Evolutionary conservation across 2,888 invertebrate species (phyloP).

Genomic region (Blera fallax): DNA sequence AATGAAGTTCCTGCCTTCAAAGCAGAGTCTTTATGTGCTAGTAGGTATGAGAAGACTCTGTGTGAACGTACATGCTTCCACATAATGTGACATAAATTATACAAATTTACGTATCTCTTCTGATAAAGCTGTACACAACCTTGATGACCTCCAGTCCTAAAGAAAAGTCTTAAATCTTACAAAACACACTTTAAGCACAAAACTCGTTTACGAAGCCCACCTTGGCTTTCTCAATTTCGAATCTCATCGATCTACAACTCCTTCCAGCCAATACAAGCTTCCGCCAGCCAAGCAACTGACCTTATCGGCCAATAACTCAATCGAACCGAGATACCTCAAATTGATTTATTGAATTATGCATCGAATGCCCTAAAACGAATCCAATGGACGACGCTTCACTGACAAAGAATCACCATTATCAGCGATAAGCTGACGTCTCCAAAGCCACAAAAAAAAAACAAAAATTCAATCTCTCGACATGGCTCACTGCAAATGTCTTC

Average conservation of each 20-base stretch:
- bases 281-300: conserved; percentile 27
- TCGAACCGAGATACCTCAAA: conserved; percentile 46
- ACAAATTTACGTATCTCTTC: not conserved
- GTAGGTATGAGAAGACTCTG: no score
- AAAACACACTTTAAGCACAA: not conserved
- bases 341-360: conserved; percentile 57
- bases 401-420: conserved; percentile 65
- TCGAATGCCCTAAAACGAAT: conserved; percentile 42
- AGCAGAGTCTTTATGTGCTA: no score
- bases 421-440: conserved; percentile 42
- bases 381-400: conserved; percentile 25
- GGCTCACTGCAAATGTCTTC: conserved; percentile 16
- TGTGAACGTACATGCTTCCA: not conserved
- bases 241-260: not conserved
- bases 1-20: no score
- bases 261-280: conserved; percentile 11
- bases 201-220: not conserved
- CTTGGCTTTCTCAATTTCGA: not conserved
- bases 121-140: not conserved
- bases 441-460: not conserved
- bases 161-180: not conserved
- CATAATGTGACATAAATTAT: not conserved
- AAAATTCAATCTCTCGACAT: conserved; percentile 22
- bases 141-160: not conserved
- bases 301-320: conserved; percentile 62